Conservation (phyloP, 1,140 invertebrate species). For the Tribolium madens region DNA sequence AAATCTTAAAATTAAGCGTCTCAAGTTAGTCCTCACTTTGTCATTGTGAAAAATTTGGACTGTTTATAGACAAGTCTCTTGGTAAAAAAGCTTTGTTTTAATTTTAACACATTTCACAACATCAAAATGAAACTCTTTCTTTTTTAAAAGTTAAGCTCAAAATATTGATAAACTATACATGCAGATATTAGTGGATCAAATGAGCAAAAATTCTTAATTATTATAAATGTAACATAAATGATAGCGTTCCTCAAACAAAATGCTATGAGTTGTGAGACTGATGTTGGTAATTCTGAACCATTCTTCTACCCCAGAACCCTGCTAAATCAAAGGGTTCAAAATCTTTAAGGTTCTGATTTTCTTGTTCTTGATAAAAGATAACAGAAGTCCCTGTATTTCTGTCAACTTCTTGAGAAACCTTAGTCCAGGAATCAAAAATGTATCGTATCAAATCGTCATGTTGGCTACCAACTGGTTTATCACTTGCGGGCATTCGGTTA, state of each 20-base stretch:
- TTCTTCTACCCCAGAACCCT: constrained; percentile 70
- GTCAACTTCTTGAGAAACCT: constrained; percentile 61
- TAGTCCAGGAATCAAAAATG: constrained; percentile 64
- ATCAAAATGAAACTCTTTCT: not conserved
- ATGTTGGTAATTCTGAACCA: constrained; percentile 66
- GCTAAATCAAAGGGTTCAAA: constrained; percentile 73
- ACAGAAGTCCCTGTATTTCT: constrained; percentile 54
- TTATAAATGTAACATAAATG: constrained; percentile 11
- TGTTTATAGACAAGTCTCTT: not conserved
- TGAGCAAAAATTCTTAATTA: not conserved
- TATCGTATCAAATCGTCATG: constrained; percentile 64
- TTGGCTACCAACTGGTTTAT: constrained; percentile 57
- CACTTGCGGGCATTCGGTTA: constrained; percentile 52
- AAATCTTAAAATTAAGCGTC: no score
- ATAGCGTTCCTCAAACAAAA: not conserved
- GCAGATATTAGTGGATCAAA: not conserved
- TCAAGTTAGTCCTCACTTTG: no score
- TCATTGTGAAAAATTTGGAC: no score
- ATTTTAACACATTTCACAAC: not conserved
- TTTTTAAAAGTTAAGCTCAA: not conserved
- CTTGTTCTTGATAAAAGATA: constrained; percentile 63
- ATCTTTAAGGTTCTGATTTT: constrained; percentile 64
- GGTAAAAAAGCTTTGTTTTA: not conserved
- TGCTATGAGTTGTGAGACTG: constrained; percentile 35
- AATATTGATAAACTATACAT: not conserved